Base-by-base conservation (phyloP, 2,797 vertebrate species). In the Momotus momota region DNA sequence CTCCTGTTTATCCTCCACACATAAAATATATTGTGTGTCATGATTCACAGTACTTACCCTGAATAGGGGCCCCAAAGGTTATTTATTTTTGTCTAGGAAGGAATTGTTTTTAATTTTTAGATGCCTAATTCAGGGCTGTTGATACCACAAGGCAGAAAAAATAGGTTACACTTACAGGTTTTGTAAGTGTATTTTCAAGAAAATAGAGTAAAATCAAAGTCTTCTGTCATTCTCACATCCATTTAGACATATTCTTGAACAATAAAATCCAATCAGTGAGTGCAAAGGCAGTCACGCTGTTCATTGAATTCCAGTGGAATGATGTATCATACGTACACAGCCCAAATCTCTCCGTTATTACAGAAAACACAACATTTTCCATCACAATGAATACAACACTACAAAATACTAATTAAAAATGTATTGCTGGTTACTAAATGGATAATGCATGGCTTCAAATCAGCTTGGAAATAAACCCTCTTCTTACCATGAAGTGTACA, bases 331-430 rank as follows among this genome's bases (percentile, higher is more conserved):
- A 83, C 43, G 69, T 70, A 73, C 46, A 58, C 52, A 93, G 70
- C 31, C 40, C 31, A 95, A 94, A 60, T 26, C 20, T 69, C 74
- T 70, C 54, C 54, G n/a, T 17, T 55, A n/a, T n/a, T 80, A 82
- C 64, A 66, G 22, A 75, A 89, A 97, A 94, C 88, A 29, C 14
- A 92, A 74, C 33, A 88, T 93, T 95, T 93, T 93, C 88, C 23
- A 67, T 95, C 96, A 96, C 57, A 57, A 86, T 86, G 49, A 95
- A 93, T 67, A 82, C 74, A 97, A 48, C 38, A 77, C 61, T 85
- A 38, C 12, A 90, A 96, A 93, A 94, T 96, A 96, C 96, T 96
- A 97, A 95, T 97, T 96, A 82, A 94, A 92, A 97, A 94, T 91
- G n/a, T 94, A 79, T 97, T 96, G 81, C 65, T 48, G 45, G 93